phyloP scores from a whole-genome alignment of 2,888 invertebrate species.

The Digitonthophagus gazella region DNA sequence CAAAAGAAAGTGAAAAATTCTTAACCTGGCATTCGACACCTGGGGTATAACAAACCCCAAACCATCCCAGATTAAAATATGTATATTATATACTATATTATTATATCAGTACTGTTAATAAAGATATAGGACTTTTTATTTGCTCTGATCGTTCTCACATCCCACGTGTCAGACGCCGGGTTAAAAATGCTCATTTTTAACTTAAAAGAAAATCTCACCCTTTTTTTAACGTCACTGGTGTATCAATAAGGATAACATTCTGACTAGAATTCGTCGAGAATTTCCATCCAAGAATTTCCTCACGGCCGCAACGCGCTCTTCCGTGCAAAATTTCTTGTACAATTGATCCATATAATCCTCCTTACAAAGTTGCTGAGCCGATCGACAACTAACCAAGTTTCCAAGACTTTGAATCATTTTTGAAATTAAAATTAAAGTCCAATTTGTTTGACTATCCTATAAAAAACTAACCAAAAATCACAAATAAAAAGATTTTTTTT shows the following conservation, averaged over 20 bases:
- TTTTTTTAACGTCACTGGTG: slow-evolving; percentile 83
- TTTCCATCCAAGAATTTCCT: slow-evolving; percentile 85
- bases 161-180: too few species aligned
- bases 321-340: slow-evolving; percentile 78
- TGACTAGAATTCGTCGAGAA: slow-evolving; percentile 77
- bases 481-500: too few species aligned
- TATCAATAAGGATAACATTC: slow-evolving; percentile 46
- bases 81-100: too few species aligned
- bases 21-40: too few species aligned
- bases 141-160: too few species aligned
- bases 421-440: slow-evolving; percentile 86
- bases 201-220: slow-evolving; percentile 73
- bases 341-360: slow-evolving; percentile 91
- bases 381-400: slow-evolving; percentile 84
- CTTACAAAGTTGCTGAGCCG: slow-evolving; percentile 78
- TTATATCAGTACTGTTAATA: too few species aligned
- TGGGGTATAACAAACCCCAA: too few species aligned
- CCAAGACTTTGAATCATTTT: slow-evolving; percentile 91
- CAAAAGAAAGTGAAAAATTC: too few species aligned
- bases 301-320: slow-evolving; percentile 74
- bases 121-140: too few species aligned
- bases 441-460: slow-evolving; percentile 81
- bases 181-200: too few species aligned
- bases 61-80: too few species aligned
- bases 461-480: slow-evolving; percentile 17